These are phyloP conservation scores for Lophochroa leadbeateri DNA, from an alignment of 2,113 vertebrate species.

Conservation along the genomic window DNA sequence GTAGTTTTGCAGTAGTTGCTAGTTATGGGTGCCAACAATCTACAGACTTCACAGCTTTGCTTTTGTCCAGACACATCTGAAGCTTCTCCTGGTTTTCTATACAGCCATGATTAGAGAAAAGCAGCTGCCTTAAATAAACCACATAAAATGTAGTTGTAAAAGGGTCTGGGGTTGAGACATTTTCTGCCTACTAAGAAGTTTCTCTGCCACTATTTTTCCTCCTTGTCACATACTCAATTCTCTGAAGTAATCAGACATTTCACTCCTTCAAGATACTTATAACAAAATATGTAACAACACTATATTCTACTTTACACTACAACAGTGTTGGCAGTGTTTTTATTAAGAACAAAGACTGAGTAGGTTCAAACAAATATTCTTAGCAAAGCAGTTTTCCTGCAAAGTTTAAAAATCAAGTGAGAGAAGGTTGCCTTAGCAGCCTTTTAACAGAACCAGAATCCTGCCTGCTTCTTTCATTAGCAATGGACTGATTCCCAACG, in stretches of 20 bases:
- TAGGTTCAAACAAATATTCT: slow-evolving; percentile 29
- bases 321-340: background rate
- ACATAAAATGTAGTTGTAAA: rapidly evolving
- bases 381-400: slow-evolving; percentile 35
- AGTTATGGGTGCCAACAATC: background rate
- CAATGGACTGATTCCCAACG: background rate
- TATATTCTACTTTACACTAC: background rate
- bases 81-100: background rate
- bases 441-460: slow-evolving; percentile 39
- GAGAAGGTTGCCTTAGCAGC: slow-evolving; percentile 12
- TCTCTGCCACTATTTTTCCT: background rate
- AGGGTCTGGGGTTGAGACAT: background rate
- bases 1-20: background rate
- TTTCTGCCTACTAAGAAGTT: background rate
- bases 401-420: slow-evolving; percentile 30
- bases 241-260: background rate
- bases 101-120: background rate
- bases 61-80: background rate
- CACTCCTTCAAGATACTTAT: background rate
- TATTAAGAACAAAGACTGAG: background rate
- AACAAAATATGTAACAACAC: background rate
- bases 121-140: background rate
- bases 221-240: background rate
- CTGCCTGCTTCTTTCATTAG: slow-evolving; percentile 4
- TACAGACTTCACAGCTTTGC: background rate